A percentile compares a stretch with the other conserved stretches of the same genome.
Conservation (phyloP, 1,140 invertebrate species). For the Rhizoglyphus robini region DNA sequence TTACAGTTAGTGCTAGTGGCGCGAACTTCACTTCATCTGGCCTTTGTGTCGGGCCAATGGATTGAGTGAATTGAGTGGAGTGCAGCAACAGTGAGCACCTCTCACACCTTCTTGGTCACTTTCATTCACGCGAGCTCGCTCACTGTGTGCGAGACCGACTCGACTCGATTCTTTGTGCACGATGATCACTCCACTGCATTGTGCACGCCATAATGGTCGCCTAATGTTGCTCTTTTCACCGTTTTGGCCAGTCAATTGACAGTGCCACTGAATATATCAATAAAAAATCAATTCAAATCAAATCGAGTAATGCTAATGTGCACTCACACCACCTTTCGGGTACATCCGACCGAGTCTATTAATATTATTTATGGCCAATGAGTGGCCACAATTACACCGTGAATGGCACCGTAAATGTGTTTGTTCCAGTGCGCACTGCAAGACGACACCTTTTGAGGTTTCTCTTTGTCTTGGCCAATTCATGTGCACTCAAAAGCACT, state of each 20-base stretch:
- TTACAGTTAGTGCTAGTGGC: no score
- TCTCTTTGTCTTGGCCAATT: not conserved
- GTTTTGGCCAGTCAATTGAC: no score
- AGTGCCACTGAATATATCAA: not conserved
- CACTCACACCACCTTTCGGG: not conserved
- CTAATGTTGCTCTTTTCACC: no score
- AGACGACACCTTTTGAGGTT: not conserved
- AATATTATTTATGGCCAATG: constrained; percentile 9
- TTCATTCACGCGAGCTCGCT: not conserved
- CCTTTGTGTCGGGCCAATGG: no score
- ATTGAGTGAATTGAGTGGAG: not conserved
- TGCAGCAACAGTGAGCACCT: not conserved
- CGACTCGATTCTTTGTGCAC: no score
- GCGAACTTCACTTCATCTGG: no score
- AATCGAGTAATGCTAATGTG: constrained; percentile 11
- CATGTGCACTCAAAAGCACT: not conserved
- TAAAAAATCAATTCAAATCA: constrained; percentile 11
- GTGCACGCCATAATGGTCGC: no score
- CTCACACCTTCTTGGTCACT: constrained; percentile 13
- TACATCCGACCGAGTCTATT: not conserved
- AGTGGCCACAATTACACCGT: no score
- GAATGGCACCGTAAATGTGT: no score
- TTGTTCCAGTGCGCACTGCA: no score
- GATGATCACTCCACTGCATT: no score
- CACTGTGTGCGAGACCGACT: not conserved